phyloP scores from a whole-genome alignment of 2,888 invertebrate species.

The Idaea aversata region DNA sequence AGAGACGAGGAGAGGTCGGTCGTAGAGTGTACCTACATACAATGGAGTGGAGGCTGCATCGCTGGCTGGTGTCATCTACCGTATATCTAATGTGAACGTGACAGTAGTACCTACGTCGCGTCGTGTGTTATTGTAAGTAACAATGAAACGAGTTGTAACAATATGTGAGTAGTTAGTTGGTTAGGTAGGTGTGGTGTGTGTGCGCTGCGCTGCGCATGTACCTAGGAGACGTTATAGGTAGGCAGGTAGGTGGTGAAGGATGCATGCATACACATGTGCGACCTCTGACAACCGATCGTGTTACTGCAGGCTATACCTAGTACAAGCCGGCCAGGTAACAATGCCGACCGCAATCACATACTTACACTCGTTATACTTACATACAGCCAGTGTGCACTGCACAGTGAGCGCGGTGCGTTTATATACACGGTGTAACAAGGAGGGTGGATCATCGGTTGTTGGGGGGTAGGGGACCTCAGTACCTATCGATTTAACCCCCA shows the following conservation, averaged over 20 bases:
- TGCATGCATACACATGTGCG: constrained; percentile 8
- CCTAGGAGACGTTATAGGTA: background rate
- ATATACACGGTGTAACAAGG: constrained; percentile 13
- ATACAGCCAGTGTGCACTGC: constrained; percentile 3
- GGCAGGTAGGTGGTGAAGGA: constrained; percentile 10
- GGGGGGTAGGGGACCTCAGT: too few species aligned
- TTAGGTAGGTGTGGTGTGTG: too few species aligned
- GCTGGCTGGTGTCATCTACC: too few species aligned
- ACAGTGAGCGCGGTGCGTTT: background rate
- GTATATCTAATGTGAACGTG: background rate
- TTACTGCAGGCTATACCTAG: constrained; percentile 21
- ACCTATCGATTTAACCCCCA: too few species aligned
- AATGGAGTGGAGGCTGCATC: too few species aligned
- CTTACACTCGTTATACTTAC: constrained; percentile 4
- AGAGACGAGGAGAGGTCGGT: too few species aligned
- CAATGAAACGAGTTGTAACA: background rate
- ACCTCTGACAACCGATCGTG: constrained; percentile 24
- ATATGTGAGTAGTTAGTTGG: too few species aligned
- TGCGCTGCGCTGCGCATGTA: too few species aligned
- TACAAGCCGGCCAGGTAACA: constrained; percentile 27
- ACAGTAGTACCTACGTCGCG: background rate
- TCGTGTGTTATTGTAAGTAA: background rate
- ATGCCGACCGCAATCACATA: constrained; percentile 19
- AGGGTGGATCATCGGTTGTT: too few species aligned
- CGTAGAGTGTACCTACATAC: too few species aligned